phyloP scores from a whole-genome alignment of 2,797 vertebrate species.

The Buceros bicornis region DNA sequence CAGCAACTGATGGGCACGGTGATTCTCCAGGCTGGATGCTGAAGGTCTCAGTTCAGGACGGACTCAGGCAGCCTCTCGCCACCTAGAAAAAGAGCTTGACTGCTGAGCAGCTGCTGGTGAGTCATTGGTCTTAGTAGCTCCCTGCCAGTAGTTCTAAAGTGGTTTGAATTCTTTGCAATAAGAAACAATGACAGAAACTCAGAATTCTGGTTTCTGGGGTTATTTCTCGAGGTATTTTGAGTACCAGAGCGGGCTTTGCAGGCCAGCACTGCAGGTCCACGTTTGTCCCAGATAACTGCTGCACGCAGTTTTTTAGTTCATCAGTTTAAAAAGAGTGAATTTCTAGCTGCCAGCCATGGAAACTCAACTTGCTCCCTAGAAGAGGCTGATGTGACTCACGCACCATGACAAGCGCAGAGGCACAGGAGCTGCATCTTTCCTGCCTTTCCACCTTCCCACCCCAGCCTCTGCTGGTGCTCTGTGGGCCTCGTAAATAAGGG shows the following conservation, averaged over 20 bases:
- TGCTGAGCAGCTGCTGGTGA: not conserved
- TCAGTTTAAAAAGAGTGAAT: not conserved
- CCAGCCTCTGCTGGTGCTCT: not conserved
- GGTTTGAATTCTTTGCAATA: not conserved
- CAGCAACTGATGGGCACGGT: rapidly evolving
- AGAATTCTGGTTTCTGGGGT: not conserved
- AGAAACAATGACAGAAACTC: not conserved
- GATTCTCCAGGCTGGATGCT: not conserved
- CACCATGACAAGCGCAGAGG: not conserved
- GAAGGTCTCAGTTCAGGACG: not conserved
- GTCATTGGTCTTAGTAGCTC: not conserved
- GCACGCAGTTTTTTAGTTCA: not conserved
- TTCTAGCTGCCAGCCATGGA: not conserved
- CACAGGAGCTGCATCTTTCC: not conserved
- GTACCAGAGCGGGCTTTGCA: not conserved
- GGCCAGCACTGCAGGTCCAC: not conserved
- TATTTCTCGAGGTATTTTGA: not conserved
- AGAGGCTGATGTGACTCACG: not conserved
- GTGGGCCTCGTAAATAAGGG: not conserved
- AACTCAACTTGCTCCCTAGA: not conserved
- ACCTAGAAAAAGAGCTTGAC: not conserved
- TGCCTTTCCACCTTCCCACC: not conserved
- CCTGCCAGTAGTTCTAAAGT: not conserved
- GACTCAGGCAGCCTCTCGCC: not conserved
- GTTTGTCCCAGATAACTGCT: not conserved